Conservation (phyloP, 2,113 vertebrate species). For the Syrmaticus mikado region DNA sequence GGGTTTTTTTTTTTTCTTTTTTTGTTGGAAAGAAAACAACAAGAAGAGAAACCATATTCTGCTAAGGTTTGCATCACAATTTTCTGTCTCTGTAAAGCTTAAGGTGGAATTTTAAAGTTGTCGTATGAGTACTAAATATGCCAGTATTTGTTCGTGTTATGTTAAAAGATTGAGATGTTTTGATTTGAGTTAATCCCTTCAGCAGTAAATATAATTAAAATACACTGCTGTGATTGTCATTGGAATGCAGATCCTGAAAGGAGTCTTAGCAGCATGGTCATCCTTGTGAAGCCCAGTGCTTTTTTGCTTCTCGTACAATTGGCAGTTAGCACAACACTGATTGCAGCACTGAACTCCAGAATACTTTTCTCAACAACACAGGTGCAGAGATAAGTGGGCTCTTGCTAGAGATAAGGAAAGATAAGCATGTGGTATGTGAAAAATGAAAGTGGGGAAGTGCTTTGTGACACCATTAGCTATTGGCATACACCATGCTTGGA, state of each 20-base stretch:
- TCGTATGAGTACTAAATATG: not conserved
- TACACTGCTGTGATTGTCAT: not conserved
- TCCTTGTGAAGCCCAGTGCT: not conserved
- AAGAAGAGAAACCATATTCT: not conserved
- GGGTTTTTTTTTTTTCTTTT: not conserved
- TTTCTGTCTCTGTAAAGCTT: not conserved
- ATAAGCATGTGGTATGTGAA: not conserved
- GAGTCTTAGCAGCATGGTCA: not conserved
- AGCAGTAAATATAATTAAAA: not conserved
- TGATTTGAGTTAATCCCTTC: not conserved
- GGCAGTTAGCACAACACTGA: not conserved
- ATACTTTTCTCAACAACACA: not conserved
- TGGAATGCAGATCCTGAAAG: not conserved
- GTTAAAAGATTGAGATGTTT: not conserved
- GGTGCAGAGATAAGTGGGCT: not conserved
- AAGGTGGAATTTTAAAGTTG: not conserved
- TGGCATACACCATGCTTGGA: not conserved
- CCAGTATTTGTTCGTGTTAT: not conserved
- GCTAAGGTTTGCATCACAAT: not conserved
- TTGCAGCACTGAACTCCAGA: not conserved
- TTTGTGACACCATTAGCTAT: not conserved
- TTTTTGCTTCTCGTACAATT: not conserved
- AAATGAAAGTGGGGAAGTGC: conserved; percentile 40
- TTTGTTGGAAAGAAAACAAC: not conserved
- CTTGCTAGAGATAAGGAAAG: conserved; percentile 20